Percentiles rank a stretch among this genome's conserved stretches.
Conservation (phyloP, 2,888 invertebrate genomes). For the Dione vanillae region DNA sequence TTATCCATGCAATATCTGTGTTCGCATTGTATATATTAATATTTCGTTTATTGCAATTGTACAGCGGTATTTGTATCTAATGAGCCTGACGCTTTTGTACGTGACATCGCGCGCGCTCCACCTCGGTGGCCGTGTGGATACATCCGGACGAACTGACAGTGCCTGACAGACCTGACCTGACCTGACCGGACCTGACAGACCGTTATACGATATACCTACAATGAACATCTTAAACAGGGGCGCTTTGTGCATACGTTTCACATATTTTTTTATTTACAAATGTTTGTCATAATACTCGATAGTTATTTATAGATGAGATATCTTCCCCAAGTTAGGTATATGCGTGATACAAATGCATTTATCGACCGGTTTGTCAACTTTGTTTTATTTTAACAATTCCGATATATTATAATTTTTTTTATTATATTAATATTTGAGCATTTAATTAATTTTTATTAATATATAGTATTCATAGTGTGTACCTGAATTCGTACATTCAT, state of each 20-base stretch:
- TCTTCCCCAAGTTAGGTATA: slow-evolving; percentile 12
- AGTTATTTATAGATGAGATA: slow-evolving; percentile 19
- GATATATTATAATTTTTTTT: slow-evolving; percentile 25
- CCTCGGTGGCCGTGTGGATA: slow-evolving; percentile 31
- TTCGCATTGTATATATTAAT: slow-evolving; percentile 74
- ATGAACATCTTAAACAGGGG: slow-evolving; percentile 6
- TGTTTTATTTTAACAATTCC: slow-evolving; percentile 17
- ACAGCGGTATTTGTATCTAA: slow-evolving; percentile 61
- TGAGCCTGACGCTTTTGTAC: slow-evolving; percentile 40
- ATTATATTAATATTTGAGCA: slow-evolving; percentile 24
- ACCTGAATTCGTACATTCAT: slow-evolving; percentile 31
- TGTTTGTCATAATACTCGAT: slow-evolving; percentile 27
- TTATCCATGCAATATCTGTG: slow-evolving; percentile 78
- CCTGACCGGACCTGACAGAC: too few relatives aligned
- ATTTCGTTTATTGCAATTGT: slow-evolving; percentile 73
- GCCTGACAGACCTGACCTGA: too few relatives aligned
- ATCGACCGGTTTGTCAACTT: slow-evolving; percentile 24
- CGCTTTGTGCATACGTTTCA: slow-evolving; percentile 7
- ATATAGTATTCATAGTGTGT: slow-evolving; percentile 34
- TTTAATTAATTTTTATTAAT: slow-evolving; percentile 28
- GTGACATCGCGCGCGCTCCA: slow-evolving; percentile 34
- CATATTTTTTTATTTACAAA: neutral
- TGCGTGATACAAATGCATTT: slow-evolving; percentile 39
- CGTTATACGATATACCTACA: neutral
- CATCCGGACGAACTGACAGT: slow-evolving; percentile 30